Base-by-base conservation (phyloP, 2,888 invertebrate genomes). In the Ctena decussata region DNA sequence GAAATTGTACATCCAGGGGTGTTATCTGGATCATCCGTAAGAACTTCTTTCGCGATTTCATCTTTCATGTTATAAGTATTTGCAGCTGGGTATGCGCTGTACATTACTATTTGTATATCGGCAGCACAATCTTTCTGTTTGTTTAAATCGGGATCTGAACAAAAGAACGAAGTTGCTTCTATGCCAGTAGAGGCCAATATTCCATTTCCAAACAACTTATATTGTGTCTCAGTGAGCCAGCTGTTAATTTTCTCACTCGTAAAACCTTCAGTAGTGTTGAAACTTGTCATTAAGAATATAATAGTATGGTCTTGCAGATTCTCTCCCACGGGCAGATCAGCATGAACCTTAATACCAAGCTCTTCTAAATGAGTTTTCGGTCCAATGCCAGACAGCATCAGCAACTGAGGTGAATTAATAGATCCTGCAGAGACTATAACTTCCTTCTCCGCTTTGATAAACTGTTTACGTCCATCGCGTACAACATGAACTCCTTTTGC, bases 351-450 rank as follows among this genome's bases (percentile, higher is more conserved):
- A 44, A 95, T 93, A 92, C 94, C 91, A n/a, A 95, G 85, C 21
- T 93, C 91, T 71, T 94, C 90, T 8, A 96, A 91, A 37, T 95
- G 94, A 35, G 93, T 89, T 30, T 82, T 87, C 1, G 96, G 96
- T 37, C 96, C 96, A 44, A 96, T 92, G 15, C 95, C 95, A 57
- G 95, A 95, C 37, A 95, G 86, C 93, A 96, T 92, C 21, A 96
- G 87, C 12, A 96, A 83, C 53, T 95, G 94, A 2, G 96, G 95
- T 0, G 95, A 94, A 77, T 94, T 95, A 5, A 96, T 91, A 27
- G 95, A 91, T 5, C 96, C 96, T 3, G 94, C 95, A 44, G 94
- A 94, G 21, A 95, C 89, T 32, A 95, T 93, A 24, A 95, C 93
- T 87, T 94, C 93, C 83, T 91, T 90, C 39, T 86, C 82, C 53